A percentile compares a stretch with the other conserved stretches of the same genome.
Conservation (phyloP, 2,888 invertebrate genomes). For the Trichopria drosophilae region DNA sequence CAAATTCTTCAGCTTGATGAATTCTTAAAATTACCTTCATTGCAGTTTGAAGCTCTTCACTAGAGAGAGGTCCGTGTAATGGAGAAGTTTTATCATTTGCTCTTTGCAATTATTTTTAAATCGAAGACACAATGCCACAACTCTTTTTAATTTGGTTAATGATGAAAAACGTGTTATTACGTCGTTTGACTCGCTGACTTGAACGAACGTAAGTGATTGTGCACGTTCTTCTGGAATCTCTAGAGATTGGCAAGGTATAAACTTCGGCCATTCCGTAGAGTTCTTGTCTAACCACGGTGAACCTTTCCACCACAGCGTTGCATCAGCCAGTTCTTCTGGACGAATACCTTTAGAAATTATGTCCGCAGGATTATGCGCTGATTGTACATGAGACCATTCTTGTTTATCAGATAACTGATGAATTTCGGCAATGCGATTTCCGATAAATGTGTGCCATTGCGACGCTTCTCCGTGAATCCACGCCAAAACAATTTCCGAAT, state of each 20-base stretch:
- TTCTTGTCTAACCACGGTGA: conserved; percentile 1
- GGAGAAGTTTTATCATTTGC: background rate
- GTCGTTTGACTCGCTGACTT: no score
- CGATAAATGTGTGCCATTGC: conserved; percentile 22
- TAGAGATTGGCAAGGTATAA: no score
- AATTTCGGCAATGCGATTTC: conserved; percentile 8
- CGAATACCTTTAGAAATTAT: background rate
- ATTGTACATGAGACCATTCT: conserved; percentile 1
- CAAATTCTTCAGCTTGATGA: no score
- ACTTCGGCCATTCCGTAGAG: no score
- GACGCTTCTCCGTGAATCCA: no score
- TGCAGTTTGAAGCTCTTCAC: background rate
- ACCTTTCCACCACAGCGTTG: conserved; percentile 13
- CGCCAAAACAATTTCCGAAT: background rate
- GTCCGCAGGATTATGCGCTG: conserved; percentile 3
- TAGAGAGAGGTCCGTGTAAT: background rate
- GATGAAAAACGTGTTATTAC: background rate
- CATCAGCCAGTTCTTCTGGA: conserved; percentile 1
- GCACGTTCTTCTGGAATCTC: no score
- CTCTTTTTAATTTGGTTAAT: background rate
- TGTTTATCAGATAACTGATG: background rate
- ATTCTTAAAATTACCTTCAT: background rate
- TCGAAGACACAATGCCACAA: background rate
- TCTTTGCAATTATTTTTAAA: background rate
- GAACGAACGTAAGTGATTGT: no score